Conservation (phyloP, 2,888 invertebrate species). For the Tuberolachnus salignus region DNA sequence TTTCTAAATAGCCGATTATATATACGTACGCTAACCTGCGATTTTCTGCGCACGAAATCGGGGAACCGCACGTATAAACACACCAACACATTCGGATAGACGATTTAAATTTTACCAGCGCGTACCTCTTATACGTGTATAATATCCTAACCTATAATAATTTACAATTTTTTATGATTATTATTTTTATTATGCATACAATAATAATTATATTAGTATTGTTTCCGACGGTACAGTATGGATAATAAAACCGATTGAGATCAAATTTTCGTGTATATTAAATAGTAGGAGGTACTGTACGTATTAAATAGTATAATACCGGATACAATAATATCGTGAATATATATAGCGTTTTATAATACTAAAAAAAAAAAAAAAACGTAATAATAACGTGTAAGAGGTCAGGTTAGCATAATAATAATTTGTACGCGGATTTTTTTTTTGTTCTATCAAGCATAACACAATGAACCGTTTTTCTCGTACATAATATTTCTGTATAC, state of each 20-base stretch:
- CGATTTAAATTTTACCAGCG: background rate
- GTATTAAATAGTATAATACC: background rate
- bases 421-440: background rate
- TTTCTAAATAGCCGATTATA: slow-evolving; percentile 17
- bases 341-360: background rate
- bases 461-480: slow-evolving; percentile 33
- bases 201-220: too few species aligned
- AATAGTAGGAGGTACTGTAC: too few species aligned
- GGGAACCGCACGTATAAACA: background rate
- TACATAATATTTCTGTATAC: background rate
- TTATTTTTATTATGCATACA: too few species aligned
- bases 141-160: slow-evolving; percentile 3
- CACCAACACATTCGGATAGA: background rate
- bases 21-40: background rate
- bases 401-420: slow-evolving; percentile 12
- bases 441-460: background rate
- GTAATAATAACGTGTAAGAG: background rate
- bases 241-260: background rate
- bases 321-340: background rate
- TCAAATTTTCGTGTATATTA: slow-evolving; percentile 20
- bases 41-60: slow-evolving; percentile 23
- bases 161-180: background rate
- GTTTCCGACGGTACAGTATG: too few species aligned
- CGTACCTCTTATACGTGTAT: background rate
- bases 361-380: too few species aligned